phyloP scores from a whole-genome alignment of 2,797 vertebrate genomes.

The Toxotes lorentzi region DNA sequence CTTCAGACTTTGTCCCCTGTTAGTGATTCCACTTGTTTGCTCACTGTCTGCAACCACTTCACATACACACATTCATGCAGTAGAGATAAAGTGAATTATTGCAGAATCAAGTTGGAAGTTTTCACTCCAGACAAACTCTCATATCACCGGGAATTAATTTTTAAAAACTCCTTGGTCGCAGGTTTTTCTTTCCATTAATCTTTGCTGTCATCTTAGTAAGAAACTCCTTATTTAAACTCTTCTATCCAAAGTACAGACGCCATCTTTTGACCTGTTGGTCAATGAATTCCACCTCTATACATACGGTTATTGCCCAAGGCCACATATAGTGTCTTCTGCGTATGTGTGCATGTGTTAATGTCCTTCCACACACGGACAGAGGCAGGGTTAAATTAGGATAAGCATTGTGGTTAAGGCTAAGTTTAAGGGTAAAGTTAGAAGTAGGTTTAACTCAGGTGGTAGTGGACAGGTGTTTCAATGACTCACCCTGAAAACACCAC shows the following conservation, averaged over 20 bases:
- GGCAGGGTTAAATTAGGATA: conserved; percentile 17
- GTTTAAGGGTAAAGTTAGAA: conserved; percentile 10
- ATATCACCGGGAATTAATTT: not conserved
- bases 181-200: not conserved
- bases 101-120: conserved; percentile 57
- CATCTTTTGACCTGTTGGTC: conserved; percentile 55
- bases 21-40: conserved; percentile 78
- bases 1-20: conserved; percentile 84
- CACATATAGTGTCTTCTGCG: not conserved
- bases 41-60: conserved; percentile 65
- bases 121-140: conserved; percentile 12
- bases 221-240: conserved; percentile 36
- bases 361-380: not conserved
- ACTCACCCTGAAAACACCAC: conserved; percentile 10
- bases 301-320: conserved; percentile 37
- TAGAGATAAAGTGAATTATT: conserved; percentile 30
- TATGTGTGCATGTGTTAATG: conserved; percentile 12
- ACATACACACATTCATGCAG: conserved; percentile 26
- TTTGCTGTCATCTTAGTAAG: conserved; percentile 6
- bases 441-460: not conserved
- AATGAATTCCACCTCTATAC: conserved; percentile 33
- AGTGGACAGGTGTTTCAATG: not conserved
- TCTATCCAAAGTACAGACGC: conserved; percentile 32
- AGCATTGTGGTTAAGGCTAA: conserved; percentile 1
- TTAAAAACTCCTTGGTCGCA: not conserved